phyloP scores from a whole-genome alignment of 2,113 vertebrate species.

The Erinaceus europaeus region DNA sequence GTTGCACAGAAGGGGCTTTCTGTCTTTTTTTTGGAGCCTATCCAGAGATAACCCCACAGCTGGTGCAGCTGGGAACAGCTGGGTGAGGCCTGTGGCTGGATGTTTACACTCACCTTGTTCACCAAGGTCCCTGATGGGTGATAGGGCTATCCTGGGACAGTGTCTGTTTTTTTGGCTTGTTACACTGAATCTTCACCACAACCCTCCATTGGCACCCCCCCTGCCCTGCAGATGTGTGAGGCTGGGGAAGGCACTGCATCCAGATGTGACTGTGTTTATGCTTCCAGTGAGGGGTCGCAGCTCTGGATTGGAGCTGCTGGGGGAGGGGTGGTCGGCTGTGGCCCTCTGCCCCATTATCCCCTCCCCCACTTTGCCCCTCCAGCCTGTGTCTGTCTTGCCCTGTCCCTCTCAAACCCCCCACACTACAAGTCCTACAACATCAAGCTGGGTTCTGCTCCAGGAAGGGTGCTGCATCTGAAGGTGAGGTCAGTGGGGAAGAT shows the following conservation, averaged over 20 bases:
- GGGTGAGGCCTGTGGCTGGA: neutral
- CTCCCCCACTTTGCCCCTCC: neutral
- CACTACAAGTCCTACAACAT: neutral
- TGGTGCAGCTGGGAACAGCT: neutral
- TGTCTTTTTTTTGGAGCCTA: neutral
- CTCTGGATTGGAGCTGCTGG: constrained; percentile 46
- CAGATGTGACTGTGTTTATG: constrained; percentile 76
- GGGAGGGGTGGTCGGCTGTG: constrained; percentile 51
- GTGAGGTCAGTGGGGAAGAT: neutral
- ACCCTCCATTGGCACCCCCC: constrained; percentile 51
- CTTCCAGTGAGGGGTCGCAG: constrained; percentile 64
- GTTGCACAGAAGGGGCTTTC: neutral
- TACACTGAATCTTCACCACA: too few relatives aligned
- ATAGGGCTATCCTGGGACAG: neutral
- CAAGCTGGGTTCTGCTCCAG: neutral
- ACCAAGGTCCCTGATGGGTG: neutral
- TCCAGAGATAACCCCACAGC: neutral
- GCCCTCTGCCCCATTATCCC: neutral
- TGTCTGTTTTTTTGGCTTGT: too few relatives aligned
- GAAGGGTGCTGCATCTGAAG: neutral
- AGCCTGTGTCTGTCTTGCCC: neutral
- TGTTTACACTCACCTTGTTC: neutral
- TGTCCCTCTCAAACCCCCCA: neutral
- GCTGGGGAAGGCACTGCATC: constrained; percentile 56
- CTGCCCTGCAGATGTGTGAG: constrained; percentile 59